Base-by-base conservation (phyloP, 2,888 invertebrate species). In the Eupsilia transversa region DNA sequence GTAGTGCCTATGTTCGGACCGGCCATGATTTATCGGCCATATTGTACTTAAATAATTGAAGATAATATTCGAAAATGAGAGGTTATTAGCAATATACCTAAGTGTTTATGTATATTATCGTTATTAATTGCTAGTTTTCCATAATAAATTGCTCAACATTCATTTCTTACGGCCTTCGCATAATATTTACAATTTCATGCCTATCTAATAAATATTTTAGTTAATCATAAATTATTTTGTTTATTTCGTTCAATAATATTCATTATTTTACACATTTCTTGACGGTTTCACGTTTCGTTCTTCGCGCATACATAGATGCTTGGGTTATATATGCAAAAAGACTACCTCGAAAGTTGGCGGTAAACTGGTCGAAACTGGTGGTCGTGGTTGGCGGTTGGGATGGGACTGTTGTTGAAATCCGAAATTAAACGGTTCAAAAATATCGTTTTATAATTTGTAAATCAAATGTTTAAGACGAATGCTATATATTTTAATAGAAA, bases 71-170 rank as follows among this genome's bases (percentile, higher is more conserved):
- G 6, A 43, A 38, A 60, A 41, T 56, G 35, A 43, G 61, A 67
- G 43, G 56, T 60, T 10, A 41, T 49, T 71, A 35, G 43, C 35
- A n/a, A 52, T 67, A 70, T 61, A 41, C 43, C 74, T 52, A 69
- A 82, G 66, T 82, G 38, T 69, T 60, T 79, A 69, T 74, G 79
- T 82, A 73, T 76, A 68, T 75, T 79, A 52, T 57, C 9, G 14
- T 59, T 57, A 64, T 30, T 54, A 38, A 79, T 70, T 54, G 41
- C 59, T 63, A 52, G 12, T 46, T 54, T 41, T 61, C 69, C 69
- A 69, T 78, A 74, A 75, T 72, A 70, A 75, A 83, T 75, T 75
- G 83, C 63, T 79, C 74, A 79, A 74, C 2, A 35, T 72, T 74
- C 6, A 67, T 63, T 74, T 72, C 23, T 60, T 57, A 69, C 49